Conservation (phyloP, 2,888 invertebrate genomes). For the Allacma fusca region DNA sequence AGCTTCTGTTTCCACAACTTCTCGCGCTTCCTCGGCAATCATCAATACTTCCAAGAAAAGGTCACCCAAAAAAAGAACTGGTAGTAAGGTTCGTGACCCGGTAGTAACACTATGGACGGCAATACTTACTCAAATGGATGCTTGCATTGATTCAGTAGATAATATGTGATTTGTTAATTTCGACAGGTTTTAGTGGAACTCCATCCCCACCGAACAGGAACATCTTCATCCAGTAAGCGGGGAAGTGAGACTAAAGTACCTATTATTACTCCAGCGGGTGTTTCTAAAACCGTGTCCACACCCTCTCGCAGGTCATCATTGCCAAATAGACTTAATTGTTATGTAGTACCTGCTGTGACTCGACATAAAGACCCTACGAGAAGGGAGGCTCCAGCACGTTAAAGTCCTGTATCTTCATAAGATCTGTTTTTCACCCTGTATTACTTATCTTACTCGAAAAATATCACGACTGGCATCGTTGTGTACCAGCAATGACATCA, state of each 20-base stretch:
- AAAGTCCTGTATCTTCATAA: background rate
- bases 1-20: background rate
- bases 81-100: slow-evolving; percentile 38
- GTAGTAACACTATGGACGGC: too few species aligned
- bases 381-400: slow-evolving; percentile 36
- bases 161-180: background rate
- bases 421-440: slow-evolving; percentile 16
- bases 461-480: too few species aligned
- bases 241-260: slow-evolving; percentile 32
- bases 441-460: too few species aligned
- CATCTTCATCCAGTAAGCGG: slow-evolving; percentile 9
- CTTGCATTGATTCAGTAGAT: too few species aligned
- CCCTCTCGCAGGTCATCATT: slow-evolving; percentile 41
- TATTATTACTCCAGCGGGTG: background rate
- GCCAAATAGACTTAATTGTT: slow-evolving; percentile 41
- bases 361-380: slow-evolving; percentile 22
- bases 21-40: slow-evolving; percentile 9
- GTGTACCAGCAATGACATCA: too few species aligned
- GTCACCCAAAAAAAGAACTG: slow-evolving; percentile 32
- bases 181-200: slow-evolving; percentile 36
- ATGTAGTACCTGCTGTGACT: slow-evolving; percentile 32
- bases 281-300: background rate
- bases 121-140: too few species aligned
- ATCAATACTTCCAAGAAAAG: slow-evolving; percentile 32
- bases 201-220: slow-evolving; percentile 31